Conservation (phyloP, 64 coral and sea anemone genomes). For the Cladopsammia gracilis region DNA sequence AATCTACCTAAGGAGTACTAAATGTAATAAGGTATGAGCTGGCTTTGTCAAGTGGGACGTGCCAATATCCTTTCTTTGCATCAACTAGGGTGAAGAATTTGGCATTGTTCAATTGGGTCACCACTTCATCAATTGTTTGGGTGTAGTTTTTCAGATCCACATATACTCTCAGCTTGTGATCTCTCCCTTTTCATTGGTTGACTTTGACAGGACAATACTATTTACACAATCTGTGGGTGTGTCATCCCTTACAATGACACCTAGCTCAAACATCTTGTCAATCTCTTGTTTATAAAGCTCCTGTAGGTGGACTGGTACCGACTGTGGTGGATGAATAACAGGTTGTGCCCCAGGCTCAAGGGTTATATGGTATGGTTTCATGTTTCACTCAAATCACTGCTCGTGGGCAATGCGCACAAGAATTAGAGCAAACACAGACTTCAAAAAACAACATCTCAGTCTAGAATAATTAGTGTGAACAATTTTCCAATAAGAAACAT, state of each 20-base stretch:
- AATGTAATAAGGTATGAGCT: constrained; percentile 60
- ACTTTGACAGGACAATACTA: constrained; percentile 39
- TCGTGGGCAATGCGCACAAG: too few relatives aligned
- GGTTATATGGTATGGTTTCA: constrained; percentile 75
- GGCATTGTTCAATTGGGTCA: constrained; percentile 36
- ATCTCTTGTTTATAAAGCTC: constrained; percentile 35
- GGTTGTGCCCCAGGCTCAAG: constrained; percentile 32
- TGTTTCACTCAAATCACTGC: too few relatives aligned
- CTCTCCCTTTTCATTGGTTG: constrained; percentile 51
- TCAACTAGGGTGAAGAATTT: constrained; percentile 64
- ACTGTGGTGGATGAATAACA: constrained; percentile 52
- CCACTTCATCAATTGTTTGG: constrained; percentile 57
- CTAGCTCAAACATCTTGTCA: constrained; percentile 64
- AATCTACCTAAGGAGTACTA: constrained; percentile 42
- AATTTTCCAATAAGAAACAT: too few relatives aligned
- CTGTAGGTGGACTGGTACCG: constrained; percentile 42
- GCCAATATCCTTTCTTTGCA: constrained; percentile 68
- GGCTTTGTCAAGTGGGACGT: constrained; percentile 58
- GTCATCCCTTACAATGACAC: constrained; percentile 54
- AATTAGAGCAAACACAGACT: too few relatives aligned
- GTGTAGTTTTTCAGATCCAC: constrained; percentile 72
- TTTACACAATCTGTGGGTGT: constrained; percentile 68
- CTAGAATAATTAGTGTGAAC: too few relatives aligned
- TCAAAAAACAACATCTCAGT: too few relatives aligned
- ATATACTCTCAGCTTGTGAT: constrained; percentile 52